Evolutionary conservation across 2,888 invertebrate species (phyloP), one percentile per base, ranked within the genome.

Genomic region (Tetranychus piercei): DNA sequence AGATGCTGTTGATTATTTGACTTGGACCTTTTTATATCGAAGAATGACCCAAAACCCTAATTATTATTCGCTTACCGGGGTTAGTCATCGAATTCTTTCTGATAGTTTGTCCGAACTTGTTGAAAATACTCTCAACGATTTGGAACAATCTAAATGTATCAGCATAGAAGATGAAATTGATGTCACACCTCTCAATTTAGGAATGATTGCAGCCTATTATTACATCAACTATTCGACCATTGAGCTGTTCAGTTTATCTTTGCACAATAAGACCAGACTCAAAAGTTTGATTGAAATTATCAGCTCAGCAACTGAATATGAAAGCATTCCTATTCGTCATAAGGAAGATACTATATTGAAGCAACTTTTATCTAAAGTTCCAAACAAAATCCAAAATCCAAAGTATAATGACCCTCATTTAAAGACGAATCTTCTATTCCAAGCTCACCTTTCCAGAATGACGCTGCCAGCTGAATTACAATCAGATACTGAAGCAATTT

Each of bases 171-270:
- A 99, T 79, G 97, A 99, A 79, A 93, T 99, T 90, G 96, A 99
- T 82, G 91, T 93, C 0, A 87, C 92, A 76, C 95, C 99, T 0
- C 86, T 99, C 64, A 99, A 99, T 85, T 85, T 99, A 81, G 99
- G 99, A 81, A 99, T 99, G 96, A 99, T 99, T 82, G 97, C 99
- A 0, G 95, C 97, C 0, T 99, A 99, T 84, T 99, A 99, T 83
- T 99, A 99, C 84, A 99, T 99, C 80, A 96, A 97, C 83, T 99
- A 99, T 80, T 95, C 96, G 0, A 99, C 99, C 0, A 99, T 99
- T 76, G 91, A 99, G 83, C 85, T 99, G 79, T 99, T 99, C 86
- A 94, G 94, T 81, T 87, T 96, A 80, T 97, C 97, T 0, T 84
- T 99, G 72, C 96, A 94, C 79, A 92, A 88, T 80, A 99, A 97